Percentiles rank a stretch among this genome's conserved stretches.
These are phyloP conservation scores for Thyatira batis DNA, from an alignment of 2,888 invertebrate species.

Conservation along the genomic window DNA sequence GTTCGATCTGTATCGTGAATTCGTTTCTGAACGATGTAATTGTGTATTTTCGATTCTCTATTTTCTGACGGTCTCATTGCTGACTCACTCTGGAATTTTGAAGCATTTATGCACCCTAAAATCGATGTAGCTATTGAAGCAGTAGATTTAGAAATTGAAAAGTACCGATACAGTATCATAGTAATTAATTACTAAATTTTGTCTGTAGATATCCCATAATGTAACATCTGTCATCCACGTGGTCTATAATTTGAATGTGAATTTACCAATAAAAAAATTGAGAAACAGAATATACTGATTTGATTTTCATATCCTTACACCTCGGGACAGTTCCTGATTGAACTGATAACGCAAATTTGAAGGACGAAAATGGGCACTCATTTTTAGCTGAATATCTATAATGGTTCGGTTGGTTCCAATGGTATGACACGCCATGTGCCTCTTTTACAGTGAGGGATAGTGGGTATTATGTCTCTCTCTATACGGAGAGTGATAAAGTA, in stretches of 20 bases:
- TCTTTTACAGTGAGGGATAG: too few relatives aligned
- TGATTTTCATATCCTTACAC: slow-evolving; percentile 15
- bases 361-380: too few relatives aligned
- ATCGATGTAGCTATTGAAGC: slow-evolving; percentile 71
- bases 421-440: too few relatives aligned
- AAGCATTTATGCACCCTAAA: slow-evolving; percentile 78
- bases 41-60: slow-evolving; percentile 70
- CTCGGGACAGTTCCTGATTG: too few relatives aligned
- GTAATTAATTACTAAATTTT: slow-evolving; percentile 72
- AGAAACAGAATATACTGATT: slow-evolving; percentile 55
- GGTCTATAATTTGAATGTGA: slow-evolving; percentile 82
- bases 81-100: slow-evolving; percentile 66
- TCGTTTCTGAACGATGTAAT: slow-evolving; percentile 65
- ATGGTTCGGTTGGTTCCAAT: too few relatives aligned
- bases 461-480: too few relatives aligned
- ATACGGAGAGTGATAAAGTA: too few relatives aligned
- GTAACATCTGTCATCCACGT: slow-evolving; percentile 77
- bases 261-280: slow-evolving; percentile 81
- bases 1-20: slow-evolving; percentile 77
- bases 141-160: slow-evolving; percentile 76
- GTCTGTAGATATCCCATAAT: slow-evolving; percentile 74
- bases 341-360: too few relatives aligned
- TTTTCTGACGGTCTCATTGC: slow-evolving; percentile 64
- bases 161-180: slow-evolving; percentile 79
- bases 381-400: too few relatives aligned